Base-by-base conservation (phyloP, 92 coral and sea anemone species). In the Zoanthus solanderi region DNA sequence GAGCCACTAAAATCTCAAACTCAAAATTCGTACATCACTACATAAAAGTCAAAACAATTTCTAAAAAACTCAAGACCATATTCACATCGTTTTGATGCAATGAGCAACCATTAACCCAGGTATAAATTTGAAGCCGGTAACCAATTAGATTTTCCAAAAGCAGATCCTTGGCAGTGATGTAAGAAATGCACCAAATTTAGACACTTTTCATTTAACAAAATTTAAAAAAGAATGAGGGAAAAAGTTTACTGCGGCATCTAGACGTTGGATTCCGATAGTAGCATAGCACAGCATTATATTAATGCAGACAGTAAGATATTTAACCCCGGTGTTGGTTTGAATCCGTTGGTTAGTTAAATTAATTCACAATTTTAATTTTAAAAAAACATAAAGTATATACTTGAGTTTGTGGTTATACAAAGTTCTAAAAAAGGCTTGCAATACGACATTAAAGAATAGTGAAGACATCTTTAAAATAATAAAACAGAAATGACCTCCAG, bases 291-390 rank as follows among this genome's bases (percentile, higher is more conserved):
- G 42, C 23, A 77, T 50, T 11, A 3, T 50, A 7, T 0, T 28
- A 13, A 65, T 48, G 4, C 85, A 81, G 85, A 81, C 85, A 23
- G 5, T 28, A 29, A 46, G 85, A 61, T 81, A 81, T 81, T 45
- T 81, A 10, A 23, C 13, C 63, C 63, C 2, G 17, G 42, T 81
- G 29, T 30, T 18, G 8, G 34, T 18, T 46, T 81, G 65, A 10
- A 54, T 75, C 75, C 42, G 75, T 67, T 66, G 61, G 42, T 81
- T 67, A 14, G 28, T 18, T 7, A 23, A 46, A 45, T 30, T 66
- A 31, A 28, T 45, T 65, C 28, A 46, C 47, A 67, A 2, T 15
- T 23, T 23, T 23, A 23, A 23, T 23, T 23, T 23, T 23, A 23
- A 14, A 66, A 13, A 46, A 66, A 4, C 29, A 7, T 4, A 18